Base-by-base conservation (phyloP, 2,888 invertebrate genomes). In the Brenthis daphne region DNA sequence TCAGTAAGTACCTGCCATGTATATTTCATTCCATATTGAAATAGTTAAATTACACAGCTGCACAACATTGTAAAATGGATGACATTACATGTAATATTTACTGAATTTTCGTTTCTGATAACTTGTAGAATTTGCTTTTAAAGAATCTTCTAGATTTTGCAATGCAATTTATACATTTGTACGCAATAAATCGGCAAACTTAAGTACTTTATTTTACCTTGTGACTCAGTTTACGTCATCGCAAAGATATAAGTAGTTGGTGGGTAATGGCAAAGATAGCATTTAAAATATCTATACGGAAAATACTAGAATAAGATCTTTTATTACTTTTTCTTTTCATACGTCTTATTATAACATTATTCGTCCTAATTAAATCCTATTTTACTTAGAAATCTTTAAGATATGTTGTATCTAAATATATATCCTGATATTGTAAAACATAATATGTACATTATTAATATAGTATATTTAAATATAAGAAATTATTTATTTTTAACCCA, bases 201-300 rank as follows among this genome's bases (percentile, higher is more conserved):
- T 79, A 20, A 20, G 20, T 20, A 79, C 75, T 77, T 78, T 73
- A 76, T 57, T 58, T 74, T 63, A 57, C 60, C 67, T 60, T 61
- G 71, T 82, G 80, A 80, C 80, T 79, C 77, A 68, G 77, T 82
- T 77, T 79, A 79, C 85, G 86, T 85, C 84, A 85, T 47, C 50
- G 47, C 6, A 61, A 51, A 37, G 20, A 65, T 55, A 55, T 54
- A 20, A 20, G 20, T 20, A 54, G 33, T 14, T 57, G 50, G 56
- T 54, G 16, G 20, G 29, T 29, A 29, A 29, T 54, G 63, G 14
- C 13, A 67, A 43, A 50, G 63, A 67, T 63, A 61, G 57, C 33
- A 16, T 63, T 54, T 61, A 29, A 33, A 48, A 47, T 60, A 60
- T 60, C 29, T n/a, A 47, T 12, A 55, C 4, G 5, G 33, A 48